Conservation (phyloP, 35 echinoderm and acorn worm genomes). For the Diadema setosum region DNA sequence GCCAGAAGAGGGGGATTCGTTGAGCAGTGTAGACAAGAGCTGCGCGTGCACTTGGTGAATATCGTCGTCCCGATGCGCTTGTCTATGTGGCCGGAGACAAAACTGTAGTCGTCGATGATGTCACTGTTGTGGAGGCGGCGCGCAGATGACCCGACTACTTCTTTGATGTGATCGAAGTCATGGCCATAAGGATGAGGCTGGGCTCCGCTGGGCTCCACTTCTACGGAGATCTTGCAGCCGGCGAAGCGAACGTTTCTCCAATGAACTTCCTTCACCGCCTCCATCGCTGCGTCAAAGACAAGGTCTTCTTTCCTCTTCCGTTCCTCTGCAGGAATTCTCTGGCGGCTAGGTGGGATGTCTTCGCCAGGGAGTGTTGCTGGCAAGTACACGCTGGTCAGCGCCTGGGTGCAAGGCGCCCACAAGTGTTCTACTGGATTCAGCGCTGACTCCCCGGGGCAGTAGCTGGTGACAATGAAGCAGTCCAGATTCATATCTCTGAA, state of each 20-base stretch:
- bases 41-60: not conserved
- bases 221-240: not conserved
- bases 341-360: not conserved
- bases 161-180: not conserved
- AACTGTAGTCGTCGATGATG: not conserved
- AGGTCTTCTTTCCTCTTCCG: conserved; percentile 4
- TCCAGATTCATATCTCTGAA: conserved; percentile 23
- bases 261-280: not conserved
- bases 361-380: not conserved
- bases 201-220: not conserved
- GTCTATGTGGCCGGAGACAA: not conserved
- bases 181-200: not conserved
- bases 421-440: conserved; percentile 25
- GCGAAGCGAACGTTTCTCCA: conserved; percentile 2
- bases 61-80: not conserved
- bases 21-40: not conserved
- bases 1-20: not conserved
- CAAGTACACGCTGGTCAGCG: not conserved
- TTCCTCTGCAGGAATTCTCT: not conserved
- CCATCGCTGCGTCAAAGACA: conserved; percentile 39
- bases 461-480: not conserved
- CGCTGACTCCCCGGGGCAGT: conserved; percentile 36
- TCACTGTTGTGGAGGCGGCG: not conserved
- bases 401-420: conserved; percentile 20
- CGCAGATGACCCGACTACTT: not conserved